Conservation (phyloP, 1,140 invertebrate genomes). For the Periplaneta americana region DNA sequence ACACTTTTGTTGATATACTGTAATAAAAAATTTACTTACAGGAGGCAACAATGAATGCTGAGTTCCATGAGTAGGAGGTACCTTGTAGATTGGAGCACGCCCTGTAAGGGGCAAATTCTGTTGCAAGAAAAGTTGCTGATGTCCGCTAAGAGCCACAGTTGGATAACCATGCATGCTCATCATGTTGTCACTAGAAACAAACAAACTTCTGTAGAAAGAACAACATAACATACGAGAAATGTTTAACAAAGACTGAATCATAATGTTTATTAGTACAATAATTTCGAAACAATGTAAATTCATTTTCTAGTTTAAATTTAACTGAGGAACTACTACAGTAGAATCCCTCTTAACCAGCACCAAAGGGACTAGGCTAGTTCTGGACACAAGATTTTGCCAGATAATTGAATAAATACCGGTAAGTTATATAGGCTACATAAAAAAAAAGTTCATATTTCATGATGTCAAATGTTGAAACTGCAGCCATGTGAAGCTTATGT, state of each 20-base stretch:
- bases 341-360: no score
- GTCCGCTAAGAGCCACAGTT: constrained; percentile 30
- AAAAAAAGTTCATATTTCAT: no score
- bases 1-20: no score
- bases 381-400: no score
- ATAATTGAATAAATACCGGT: no score
- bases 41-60: constrained; percentile 38
- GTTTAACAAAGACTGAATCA: not conserved
- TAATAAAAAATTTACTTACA: no score
- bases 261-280: not conserved
- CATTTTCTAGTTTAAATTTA: not conserved
- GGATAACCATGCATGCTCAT: constrained; percentile 45
- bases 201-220: constrained; percentile 15
- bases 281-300: not conserved
- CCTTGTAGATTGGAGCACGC: constrained; percentile 42
- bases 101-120: constrained; percentile 34
- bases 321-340: no score
- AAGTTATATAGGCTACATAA: no score
- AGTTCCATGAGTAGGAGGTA: constrained; percentile 35
- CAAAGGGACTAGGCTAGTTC: no score
- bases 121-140: constrained; percentile 43
- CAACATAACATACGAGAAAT: not conserved
- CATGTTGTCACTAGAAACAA: constrained; percentile 44
- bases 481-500: no score
- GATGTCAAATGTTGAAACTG: no score